Evolutionary conservation across 2,113 vertebrate species (phyloP), one percentile per base, ranked within the genome.

Genomic region (Numenius arquata): DNA sequence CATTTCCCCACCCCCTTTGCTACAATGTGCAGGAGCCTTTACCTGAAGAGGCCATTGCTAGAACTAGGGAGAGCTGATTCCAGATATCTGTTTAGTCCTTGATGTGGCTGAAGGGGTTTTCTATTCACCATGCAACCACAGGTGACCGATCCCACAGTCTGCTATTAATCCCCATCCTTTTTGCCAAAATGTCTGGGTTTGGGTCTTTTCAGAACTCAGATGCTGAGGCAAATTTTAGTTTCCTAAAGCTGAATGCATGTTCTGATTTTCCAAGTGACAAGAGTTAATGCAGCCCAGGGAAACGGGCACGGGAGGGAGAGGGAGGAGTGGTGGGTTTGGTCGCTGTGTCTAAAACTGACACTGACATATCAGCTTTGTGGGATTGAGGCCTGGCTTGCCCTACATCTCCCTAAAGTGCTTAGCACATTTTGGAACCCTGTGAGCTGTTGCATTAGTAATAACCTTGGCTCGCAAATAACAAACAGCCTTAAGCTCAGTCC

Each of bases 281-380:
- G 59, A 53, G 21, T 22, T 6, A 77, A 61, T 1, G 3, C 9
- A 74, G 73, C 12, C 41, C 56, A 68, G 32, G 20, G 25, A 70
- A 85, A 63, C 0, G 0, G 29, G 62, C 43, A 47, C 0, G 0
- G 48, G 43, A 86, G n/a, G 17, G n/a, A 71, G 56, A 87, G 6
- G 30, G 30, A 96, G 19, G 32, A 84, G 72, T 21, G 26, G n/a
- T 17, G 1, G 3, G 40, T 68, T 88, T 81, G 59, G 38, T 38
- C 5, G 6, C 47, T 43, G 55, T 45, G 38, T 67, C 29, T 41
- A 43, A 91, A 78, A 89, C 32, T 74, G 84, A 71, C 56, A 81
- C 15, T 62, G 65, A 59, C 29, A 50, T 58, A 70, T 32, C n/a
- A 87, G 59, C 65, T 94, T 85, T 95, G 63, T 63, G 70, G 56